Conservation (phyloP, 2,888 invertebrate genomes). For the Syrista parreyssii region DNA sequence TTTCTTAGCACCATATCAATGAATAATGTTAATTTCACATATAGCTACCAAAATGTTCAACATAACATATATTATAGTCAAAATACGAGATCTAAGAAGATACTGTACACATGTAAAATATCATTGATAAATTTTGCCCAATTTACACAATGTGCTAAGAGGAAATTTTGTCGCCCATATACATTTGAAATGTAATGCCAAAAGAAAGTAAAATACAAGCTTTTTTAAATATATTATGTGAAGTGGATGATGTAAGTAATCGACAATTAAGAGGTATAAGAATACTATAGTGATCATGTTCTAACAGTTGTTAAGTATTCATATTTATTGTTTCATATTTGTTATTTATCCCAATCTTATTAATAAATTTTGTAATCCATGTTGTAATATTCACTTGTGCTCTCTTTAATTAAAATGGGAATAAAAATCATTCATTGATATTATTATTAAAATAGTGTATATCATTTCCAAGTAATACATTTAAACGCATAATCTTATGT, state of each 20-base stretch:
- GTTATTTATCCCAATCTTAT: background rate
- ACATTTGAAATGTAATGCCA: too few species aligned
- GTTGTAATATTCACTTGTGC: background rate
- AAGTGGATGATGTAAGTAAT: background rate
- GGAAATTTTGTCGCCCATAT: too few species aligned
- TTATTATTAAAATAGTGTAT: background rate
- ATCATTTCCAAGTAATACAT: background rate
- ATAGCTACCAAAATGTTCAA: too few species aligned
- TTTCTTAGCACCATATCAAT: too few species aligned
- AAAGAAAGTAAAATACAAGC: too few species aligned
- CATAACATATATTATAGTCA: too few species aligned
- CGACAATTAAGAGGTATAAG: background rate
- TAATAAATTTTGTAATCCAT: background rate
- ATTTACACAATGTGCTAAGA: too few species aligned
- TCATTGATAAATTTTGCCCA: too few species aligned
- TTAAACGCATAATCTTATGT: background rate
- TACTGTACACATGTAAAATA: too few species aligned
- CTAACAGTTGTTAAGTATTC: background rate
- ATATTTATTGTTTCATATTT: constrained; percentile 5
- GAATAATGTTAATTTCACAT: too few species aligned
- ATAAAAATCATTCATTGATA: background rate
- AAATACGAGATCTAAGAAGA: too few species aligned
- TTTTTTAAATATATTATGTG: background rate
- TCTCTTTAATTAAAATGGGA: background rate
- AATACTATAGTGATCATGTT: background rate